Conservation (phyloP, 2,797 vertebrate genomes). For the Chelonia mydas region DNA sequence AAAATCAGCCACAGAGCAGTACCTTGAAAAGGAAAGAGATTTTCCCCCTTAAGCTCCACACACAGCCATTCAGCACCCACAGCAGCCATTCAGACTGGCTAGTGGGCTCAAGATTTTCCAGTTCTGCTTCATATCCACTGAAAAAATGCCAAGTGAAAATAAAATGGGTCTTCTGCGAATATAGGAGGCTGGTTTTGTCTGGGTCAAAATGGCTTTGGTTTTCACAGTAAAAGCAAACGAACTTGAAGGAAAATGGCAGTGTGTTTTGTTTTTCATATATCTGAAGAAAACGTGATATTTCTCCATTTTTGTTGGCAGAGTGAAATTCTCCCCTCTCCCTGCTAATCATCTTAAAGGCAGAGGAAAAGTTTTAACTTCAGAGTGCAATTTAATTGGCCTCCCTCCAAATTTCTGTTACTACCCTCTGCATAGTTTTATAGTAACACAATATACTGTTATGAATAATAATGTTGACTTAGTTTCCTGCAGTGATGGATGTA, state of each 20-base stretch:
- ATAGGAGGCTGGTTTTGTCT: neutral
- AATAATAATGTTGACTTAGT: conserved; percentile 17
- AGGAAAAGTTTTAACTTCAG: conserved; percentile 28
- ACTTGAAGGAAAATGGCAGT: neutral
- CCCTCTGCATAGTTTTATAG: conserved; percentile 31
- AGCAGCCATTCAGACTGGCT: neutral
- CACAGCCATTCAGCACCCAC: neutral
- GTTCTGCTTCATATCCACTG: neutral
- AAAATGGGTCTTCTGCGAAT: neutral
- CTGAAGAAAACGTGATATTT: conserved; percentile 28
- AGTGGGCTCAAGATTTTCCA: neutral
- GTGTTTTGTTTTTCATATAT: conserved; percentile 29
- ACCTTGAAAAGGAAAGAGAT: fast-evolving
- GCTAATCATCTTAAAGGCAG: neutral
- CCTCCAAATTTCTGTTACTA: conserved; percentile 23
- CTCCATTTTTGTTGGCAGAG: conserved; percentile 21
- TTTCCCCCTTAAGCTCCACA: neutral
- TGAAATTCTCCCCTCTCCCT: neutral
- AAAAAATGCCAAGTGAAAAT: conserved; percentile 14
- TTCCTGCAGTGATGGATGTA: neutral
- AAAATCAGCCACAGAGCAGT: neutral
- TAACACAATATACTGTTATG: conserved; percentile 47
- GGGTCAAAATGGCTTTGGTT: neutral
- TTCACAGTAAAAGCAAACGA: conserved; percentile 33
- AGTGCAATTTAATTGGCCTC: neutral